Percentiles rank a stretch among this genome's conserved stretches.
Conservation (phyloP, 2,888 invertebrate species). For the Galerucella nymphaeae region DNA sequence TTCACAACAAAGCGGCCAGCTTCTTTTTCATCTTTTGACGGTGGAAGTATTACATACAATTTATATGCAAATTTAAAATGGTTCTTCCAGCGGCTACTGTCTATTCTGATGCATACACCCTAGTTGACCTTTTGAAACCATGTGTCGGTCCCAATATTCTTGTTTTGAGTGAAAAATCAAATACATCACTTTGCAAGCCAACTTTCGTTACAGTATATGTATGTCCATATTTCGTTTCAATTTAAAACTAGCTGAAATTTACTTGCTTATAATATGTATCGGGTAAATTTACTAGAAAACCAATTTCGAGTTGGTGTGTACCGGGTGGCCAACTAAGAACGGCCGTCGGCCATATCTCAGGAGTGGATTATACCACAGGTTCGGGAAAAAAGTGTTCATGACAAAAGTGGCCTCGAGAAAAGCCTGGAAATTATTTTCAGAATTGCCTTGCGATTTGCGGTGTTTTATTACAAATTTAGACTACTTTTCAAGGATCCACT, state of each 20-base stretch:
- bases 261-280: background rate
- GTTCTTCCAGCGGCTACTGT: conserved; percentile 46
- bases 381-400: too few relatives aligned
- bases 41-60: conserved; percentile 55
- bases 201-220: background rate
- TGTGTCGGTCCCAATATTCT: conserved; percentile 27
- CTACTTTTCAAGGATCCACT: too few relatives aligned
- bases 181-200: conserved; percentile 1
- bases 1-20: conserved; percentile 46
- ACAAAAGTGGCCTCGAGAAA: too few relatives aligned
- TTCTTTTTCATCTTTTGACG: conserved; percentile 55
- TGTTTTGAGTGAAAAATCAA: conserved; percentile 22
- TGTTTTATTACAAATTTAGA: too few relatives aligned
- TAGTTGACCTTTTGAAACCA: conserved; percentile 43
- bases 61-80: conserved; percentile 57
- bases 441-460: too few relatives aligned
- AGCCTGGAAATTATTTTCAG: too few relatives aligned
- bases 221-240: too few relatives aligned
- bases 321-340: too few relatives aligned
- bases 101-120: conserved; percentile 43
- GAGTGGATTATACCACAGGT: too few relatives aligned
- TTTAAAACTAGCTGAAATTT: too few relatives aligned
- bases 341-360: too few relatives aligned
- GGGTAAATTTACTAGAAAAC: background rate
- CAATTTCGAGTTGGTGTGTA: too few relatives aligned